These are phyloP conservation scores for Lamprologus ornatipinnis DNA, from an alignment of 2,113 vertebrate genomes.

Conservation along the genomic window DNA sequence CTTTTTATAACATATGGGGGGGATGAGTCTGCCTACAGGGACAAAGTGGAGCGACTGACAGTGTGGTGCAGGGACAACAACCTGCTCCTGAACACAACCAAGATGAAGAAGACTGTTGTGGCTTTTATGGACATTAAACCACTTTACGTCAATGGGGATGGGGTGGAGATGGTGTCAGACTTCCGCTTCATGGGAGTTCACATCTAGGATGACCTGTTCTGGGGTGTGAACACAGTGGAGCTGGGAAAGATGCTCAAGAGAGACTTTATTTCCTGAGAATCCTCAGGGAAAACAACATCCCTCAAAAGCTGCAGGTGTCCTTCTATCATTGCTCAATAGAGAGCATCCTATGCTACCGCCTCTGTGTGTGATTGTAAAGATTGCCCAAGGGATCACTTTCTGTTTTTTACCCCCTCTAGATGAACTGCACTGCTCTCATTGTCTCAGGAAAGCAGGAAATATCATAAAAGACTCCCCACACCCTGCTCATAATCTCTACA, in stretches of 20 bases:
- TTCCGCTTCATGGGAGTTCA: neutral
- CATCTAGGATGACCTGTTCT: neutral
- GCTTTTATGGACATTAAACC: neutral
- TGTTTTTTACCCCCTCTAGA: neutral
- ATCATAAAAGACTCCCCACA: neutral
- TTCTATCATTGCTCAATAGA: neutral
- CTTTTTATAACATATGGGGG: neutral
- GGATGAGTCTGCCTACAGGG: neutral
- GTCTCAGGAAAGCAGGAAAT: neutral
- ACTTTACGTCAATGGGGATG: neutral
- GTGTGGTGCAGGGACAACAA: neutral
- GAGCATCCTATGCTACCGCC: neutral
- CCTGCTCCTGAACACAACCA: neutral
- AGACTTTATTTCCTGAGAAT: neutral
- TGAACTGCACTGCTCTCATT: fast-evolving
- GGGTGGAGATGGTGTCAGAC: neutral
- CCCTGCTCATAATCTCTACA: neutral
- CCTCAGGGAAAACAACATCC: neutral
- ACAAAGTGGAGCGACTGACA: neutral
- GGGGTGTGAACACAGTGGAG: neutral
- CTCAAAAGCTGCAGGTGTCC: neutral
- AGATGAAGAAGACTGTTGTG: neutral
- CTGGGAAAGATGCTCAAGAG: neutral
- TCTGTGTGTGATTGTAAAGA: neutral
- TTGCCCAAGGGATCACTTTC: neutral